Conservation (phyloP, 2,113 vertebrate genomes). For the Diphyllodes magnificus region DNA sequence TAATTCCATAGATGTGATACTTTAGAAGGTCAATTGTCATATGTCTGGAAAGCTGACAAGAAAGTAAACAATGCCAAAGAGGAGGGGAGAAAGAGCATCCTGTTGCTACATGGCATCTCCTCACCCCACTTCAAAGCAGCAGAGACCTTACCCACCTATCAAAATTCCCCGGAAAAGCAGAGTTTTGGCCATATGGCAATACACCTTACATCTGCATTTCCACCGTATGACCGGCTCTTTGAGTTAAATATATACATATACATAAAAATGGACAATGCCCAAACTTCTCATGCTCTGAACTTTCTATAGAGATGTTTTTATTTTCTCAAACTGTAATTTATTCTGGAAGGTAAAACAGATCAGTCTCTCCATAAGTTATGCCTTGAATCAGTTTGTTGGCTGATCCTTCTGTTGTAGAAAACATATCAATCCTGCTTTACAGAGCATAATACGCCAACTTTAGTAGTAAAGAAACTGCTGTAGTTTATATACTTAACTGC, state of each 20-base stretch:
- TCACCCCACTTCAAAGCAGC: background rate
- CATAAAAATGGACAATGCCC: background rate
- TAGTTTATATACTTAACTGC: background rate
- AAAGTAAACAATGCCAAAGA: background rate
- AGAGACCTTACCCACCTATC: background rate
- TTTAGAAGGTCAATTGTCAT: background rate
- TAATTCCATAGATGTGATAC: background rate
- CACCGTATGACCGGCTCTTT: background rate
- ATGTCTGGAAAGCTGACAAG: background rate
- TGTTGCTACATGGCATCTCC: background rate
- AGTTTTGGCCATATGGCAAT: background rate
- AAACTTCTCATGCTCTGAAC: background rate
- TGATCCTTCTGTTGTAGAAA: background rate
- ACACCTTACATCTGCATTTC: background rate
- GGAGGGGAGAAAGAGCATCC: background rate
- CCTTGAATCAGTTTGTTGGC: background rate
- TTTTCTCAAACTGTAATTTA: slow-evolving; percentile 28
- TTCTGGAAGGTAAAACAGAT: background rate
- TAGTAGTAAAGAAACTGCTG: background rate
- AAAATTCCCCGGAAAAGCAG: background rate
- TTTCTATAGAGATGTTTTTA: background rate
- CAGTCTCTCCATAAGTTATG: background rate
- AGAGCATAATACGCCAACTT: background rate
- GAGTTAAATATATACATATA: background rate
- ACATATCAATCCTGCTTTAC: background rate